These are phyloP conservation scores for Ophioderma brevispina DNA, from an alignment of 35 echinoderm and acorn worm genomes.

Conservation along the genomic window DNA sequence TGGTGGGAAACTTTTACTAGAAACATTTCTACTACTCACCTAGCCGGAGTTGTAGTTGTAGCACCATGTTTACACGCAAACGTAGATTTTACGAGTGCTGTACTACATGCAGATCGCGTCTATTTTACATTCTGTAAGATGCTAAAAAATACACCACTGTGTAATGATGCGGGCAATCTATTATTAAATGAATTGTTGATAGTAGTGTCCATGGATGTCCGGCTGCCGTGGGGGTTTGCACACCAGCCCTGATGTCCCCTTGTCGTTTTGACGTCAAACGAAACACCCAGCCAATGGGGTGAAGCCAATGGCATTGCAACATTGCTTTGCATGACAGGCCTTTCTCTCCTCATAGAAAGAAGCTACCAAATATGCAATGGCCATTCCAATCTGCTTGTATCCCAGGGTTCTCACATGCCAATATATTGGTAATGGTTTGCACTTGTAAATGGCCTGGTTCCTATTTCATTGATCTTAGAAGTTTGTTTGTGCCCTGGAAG, in stretches of 20 bases:
- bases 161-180: neutral
- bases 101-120: too few species aligned
- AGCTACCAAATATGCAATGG: neutral
- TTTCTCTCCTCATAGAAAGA: neutral
- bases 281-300: conserved; percentile 8
- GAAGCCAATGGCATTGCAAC: conserved; percentile 9
- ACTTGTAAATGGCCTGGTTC: conserved; percentile 4
- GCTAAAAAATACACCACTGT: neutral
- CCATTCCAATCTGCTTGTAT: conserved; percentile 1
- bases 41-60: too few species aligned
- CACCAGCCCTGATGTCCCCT: neutral
- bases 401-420: neutral
- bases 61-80: too few species aligned
- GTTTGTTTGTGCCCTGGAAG: neutral
- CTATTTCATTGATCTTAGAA: neutral
- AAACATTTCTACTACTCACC: too few species aligned
- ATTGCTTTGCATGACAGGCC: neutral
- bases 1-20: too few species aligned
- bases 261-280: conserved; percentile 25
- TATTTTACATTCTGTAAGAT: neutral
- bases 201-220: neutral
- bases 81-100: too few species aligned
- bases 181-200: neutral
- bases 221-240: neutral
- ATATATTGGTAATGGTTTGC: neutral